These are phyloP conservation scores for Gymnocypris eckloni DNA, from an alignment of 2,797 vertebrate species.

Conservation along the genomic window DNA sequence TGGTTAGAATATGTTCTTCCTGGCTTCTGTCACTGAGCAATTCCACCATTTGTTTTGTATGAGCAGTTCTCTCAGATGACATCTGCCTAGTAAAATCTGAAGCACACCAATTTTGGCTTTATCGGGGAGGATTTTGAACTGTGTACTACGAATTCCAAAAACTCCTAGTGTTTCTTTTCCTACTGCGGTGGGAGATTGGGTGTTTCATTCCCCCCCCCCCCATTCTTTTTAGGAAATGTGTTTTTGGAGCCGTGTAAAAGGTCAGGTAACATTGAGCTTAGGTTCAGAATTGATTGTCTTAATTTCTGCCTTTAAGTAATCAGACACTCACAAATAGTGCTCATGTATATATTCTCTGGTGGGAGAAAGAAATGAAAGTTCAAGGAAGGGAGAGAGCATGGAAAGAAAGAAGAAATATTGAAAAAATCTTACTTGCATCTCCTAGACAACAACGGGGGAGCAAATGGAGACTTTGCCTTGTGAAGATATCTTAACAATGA, in stretches of 20 bases:
- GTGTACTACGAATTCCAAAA: not conserved
- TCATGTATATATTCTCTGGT: not conserved
- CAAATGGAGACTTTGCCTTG: not conserved
- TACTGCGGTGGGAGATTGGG: not conserved
- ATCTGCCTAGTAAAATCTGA: conserved; percentile 4
- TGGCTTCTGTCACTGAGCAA: conserved; percentile 29
- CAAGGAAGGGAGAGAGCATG: not conserved
- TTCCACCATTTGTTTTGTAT: conserved; percentile 22
- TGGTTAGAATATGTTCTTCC: conserved; percentile 7
- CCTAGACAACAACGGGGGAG: not conserved
- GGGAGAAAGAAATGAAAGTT: not conserved
- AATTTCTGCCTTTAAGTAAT: not conserved
- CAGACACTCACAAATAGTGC: not conserved
- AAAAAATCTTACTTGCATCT: not conserved
- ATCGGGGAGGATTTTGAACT: not conserved
- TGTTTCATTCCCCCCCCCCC: not conserved
- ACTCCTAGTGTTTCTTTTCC: not conserved
- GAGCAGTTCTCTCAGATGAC: conserved; percentile 7
- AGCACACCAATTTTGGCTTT: not conserved
- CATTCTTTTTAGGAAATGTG: not conserved
- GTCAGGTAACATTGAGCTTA: conserved; percentile 4
- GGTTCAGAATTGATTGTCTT: not conserved
- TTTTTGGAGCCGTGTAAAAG: not conserved
- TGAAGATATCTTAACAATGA: not conserved
- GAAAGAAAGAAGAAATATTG: not conserved